These are phyloP conservation scores for Sarcoramphus papa DNA, from an alignment of 2,797 vertebrate species.

Conservation along the genomic window DNA sequence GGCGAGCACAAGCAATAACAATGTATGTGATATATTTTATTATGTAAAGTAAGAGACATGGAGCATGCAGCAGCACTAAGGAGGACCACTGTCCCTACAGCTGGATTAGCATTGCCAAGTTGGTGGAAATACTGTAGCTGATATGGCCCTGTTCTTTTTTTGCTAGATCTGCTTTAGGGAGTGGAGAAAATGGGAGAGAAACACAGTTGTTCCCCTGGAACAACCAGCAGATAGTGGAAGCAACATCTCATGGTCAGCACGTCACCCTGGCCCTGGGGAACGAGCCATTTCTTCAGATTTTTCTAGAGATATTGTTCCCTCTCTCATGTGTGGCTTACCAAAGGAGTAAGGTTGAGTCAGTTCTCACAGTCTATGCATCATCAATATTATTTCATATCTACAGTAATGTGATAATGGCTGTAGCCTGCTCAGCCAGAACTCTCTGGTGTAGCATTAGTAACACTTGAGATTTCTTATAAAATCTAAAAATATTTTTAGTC, in stretches of 20 bases:
- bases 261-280: neutral
- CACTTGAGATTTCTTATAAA: neutral
- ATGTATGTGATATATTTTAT: neutral
- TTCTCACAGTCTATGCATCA: neutral
- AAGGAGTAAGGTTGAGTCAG: neutral
- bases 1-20: neutral
- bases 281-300: neutral
- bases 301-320: neutral
- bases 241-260: neutral
- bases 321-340: neutral
- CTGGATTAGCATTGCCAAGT: neutral
- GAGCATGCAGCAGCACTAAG: neutral
- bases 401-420: neutral
- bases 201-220: neutral
- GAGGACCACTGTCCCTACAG: neutral
- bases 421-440: neutral
- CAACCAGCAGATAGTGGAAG: neutral
- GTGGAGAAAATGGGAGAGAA: neutral
- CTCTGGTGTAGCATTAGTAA: neutral
- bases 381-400: neutral
- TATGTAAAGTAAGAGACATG: neutral
- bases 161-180: neutral
- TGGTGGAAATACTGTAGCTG: neutral
- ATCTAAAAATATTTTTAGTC: neutral
- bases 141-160: neutral